These are phyloP conservation scores for Scaptomyza montana DNA, from an alignment of 1,140 invertebrate species.

Conservation along the genomic window DNA sequence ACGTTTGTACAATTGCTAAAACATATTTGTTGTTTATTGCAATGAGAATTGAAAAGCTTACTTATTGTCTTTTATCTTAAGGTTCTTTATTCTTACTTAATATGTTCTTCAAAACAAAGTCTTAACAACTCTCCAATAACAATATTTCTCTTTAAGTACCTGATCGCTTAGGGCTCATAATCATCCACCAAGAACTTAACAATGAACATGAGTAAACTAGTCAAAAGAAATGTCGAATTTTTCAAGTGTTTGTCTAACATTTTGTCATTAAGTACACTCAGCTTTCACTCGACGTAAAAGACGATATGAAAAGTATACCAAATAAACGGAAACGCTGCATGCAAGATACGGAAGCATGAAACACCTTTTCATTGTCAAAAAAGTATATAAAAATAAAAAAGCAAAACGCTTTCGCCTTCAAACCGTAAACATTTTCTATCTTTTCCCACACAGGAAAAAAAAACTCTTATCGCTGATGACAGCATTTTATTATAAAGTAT, in stretches of 20 bases:
- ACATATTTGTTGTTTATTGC: no score
- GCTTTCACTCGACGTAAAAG: conserved; percentile 32
- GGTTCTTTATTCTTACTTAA: no score
- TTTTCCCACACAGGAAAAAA: background rate
- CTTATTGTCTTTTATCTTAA: no score
- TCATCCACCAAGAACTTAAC: background rate
- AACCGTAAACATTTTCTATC: background rate
- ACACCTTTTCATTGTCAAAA: conserved; percentile 18
- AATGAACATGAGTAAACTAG: conserved; percentile 5
- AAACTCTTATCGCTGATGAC: conserved; percentile 51
- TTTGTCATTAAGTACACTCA: conserved; percentile 11
- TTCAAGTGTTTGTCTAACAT: conserved; percentile 14
- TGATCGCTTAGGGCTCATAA: background rate
- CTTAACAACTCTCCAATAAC: background rate
- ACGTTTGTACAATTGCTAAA: no score
- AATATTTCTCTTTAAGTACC: background rate
- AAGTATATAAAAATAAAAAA: conserved; percentile 6
- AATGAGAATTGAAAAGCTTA: no score
- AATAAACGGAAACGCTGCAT: conserved; percentile 21
- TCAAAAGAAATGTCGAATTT: conserved; percentile 4
- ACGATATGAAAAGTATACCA: background rate
- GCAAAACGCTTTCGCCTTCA: conserved; percentile 7
- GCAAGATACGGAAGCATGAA: conserved; percentile 32
- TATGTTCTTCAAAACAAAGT: no score
- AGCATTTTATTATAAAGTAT: conserved; percentile 12